phyloP scores from a whole-genome alignment of 2,113 vertebrate species.

The Rhea americana region DNA sequence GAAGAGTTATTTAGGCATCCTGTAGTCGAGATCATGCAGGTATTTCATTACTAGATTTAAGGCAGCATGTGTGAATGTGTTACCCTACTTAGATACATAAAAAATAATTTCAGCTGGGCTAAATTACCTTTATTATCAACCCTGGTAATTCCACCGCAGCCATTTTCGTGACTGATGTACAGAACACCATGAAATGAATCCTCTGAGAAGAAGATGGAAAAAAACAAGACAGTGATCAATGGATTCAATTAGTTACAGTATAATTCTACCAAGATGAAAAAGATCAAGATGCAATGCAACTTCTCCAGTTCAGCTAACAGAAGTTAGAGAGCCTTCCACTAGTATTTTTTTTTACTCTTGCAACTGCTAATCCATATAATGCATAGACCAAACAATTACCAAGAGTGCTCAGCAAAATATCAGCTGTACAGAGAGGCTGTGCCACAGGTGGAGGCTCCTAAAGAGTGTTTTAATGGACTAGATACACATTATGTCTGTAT shows the following conservation, averaged over 20 bases:
- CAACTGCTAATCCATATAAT: conserved; percentile 7
- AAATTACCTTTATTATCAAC: conserved; percentile 77
- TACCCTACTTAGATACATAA: conserved; percentile 63
- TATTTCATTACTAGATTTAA: conserved; percentile 50
- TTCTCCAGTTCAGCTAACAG: conserved; percentile 43
- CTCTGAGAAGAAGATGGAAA: conserved; percentile 76
- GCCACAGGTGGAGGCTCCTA: conserved; percentile 64
- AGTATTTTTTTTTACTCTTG: conserved; percentile 5
- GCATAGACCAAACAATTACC: conserved; percentile 26
- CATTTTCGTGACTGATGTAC: conserved; percentile 77
- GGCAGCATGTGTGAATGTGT: conserved; percentile 11
- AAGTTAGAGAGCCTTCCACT: conserved; percentile 2
- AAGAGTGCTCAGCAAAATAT: conserved; percentile 43
- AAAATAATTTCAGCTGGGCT: conserved; percentile 68
- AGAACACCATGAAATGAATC: conserved; percentile 76
- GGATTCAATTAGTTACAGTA: conserved; percentile 81
- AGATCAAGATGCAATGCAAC: conserved; percentile 67
- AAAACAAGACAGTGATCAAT: conserved; percentile 82
- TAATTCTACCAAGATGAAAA: conserved; percentile 74
- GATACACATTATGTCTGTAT: conserved; percentile 70
- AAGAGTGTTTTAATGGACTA: conserved; percentile 56
- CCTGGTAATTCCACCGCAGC: conserved; percentile 71
- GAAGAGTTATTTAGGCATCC: neutral
- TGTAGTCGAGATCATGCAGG: neutral
- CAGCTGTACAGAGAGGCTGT: conserved; percentile 31